Percentiles rank a stretch among this genome's conserved stretches.
phyloP scores from a whole-genome alignment of 2,888 invertebrate species.

The Operophtera brumata region DNA sequence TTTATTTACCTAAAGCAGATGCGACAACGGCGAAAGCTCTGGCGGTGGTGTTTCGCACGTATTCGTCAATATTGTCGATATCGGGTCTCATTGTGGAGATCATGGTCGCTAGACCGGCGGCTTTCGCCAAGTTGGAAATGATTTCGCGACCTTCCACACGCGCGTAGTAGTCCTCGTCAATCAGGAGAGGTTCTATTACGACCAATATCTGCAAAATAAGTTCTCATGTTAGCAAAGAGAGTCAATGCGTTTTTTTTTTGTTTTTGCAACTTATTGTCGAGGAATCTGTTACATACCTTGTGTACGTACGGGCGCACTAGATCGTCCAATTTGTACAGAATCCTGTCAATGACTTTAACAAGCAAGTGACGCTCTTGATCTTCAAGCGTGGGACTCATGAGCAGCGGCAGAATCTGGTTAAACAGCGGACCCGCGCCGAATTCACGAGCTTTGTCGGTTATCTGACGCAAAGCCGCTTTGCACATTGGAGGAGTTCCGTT shows the following conservation, averaged over 20 bases:
- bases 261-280: no score
- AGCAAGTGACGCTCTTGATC: constrained; percentile 99
- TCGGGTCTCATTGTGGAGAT: constrained; percentile 99
- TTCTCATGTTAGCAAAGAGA: not conserved
- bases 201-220: constrained; percentile 89
- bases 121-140: constrained; percentile 99
- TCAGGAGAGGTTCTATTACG: constrained; percentile 98
- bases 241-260: not conserved
- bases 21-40: constrained; percentile 99
- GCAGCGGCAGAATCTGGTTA: constrained; percentile 98
- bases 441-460: constrained; percentile 99
- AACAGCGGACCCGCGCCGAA: constrained; percentile 99
- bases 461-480: constrained; percentile 97
- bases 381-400: constrained; percentile 99
- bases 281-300: constrained; percentile 82
- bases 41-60: constrained; percentile 99
- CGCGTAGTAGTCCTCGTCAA: constrained; percentile 99
- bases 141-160: constrained; percentile 99
- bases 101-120: constrained; percentile 99
- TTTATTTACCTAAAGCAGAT: constrained; percentile 90
- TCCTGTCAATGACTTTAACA: constrained; percentile 99
- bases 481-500: constrained; percentile 99
- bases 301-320: constrained; percentile 99
- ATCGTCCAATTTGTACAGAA: constrained; percentile 98
- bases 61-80: constrained; percentile 99